A percentile compares a stretch with the other conserved stretches of the same genome.
Evolutionary conservation across 1,140 invertebrate species (phyloP).

Genomic region (Harlomillsia oculata): DNA sequence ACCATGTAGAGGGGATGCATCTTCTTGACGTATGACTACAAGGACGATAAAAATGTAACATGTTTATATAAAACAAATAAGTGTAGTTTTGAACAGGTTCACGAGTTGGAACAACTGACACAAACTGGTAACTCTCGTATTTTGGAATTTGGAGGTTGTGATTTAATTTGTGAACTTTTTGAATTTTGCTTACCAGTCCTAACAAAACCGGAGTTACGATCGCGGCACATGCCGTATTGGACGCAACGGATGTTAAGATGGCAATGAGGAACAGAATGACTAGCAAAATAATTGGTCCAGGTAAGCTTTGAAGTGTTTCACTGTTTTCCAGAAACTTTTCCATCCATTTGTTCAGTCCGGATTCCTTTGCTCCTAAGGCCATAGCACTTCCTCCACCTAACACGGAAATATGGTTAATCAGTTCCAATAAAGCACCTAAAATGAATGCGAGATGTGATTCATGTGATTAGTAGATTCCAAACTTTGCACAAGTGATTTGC

Average conservation of each 20-base stretch:
- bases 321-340: conserved; percentile 48
- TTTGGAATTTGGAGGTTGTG: neutral
- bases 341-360: conserved; percentile 63
- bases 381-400: conserved; percentile 75
- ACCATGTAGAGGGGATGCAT: conserved; percentile 79
- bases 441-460: too few species aligned
- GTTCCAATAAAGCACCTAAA: too few species aligned
- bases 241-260: conserved; percentile 68
- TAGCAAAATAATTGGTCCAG: conserved; percentile 37
- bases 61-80: neutral
- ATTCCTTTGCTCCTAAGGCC: conserved; percentile 66
- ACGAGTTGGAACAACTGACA: neutral
- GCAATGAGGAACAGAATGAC: conserved; percentile 43
- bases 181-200: conserved; percentile 18
- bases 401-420: too few species aligned
- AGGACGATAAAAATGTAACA: neutral
- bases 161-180: neutral
- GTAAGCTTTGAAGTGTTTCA: conserved; percentile 37
- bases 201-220: conserved; percentile 30
- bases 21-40: conserved; percentile 49
- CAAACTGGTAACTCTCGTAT: neutral
- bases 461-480: too few species aligned
- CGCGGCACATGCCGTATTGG: conserved; percentile 48
- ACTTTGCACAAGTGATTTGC: too few species aligned
- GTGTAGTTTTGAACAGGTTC: neutral